These are phyloP conservation scores for Ceyx melanurus DNA, from an alignment of 2,113 vertebrate genomes.

Conservation along the genomic window DNA sequence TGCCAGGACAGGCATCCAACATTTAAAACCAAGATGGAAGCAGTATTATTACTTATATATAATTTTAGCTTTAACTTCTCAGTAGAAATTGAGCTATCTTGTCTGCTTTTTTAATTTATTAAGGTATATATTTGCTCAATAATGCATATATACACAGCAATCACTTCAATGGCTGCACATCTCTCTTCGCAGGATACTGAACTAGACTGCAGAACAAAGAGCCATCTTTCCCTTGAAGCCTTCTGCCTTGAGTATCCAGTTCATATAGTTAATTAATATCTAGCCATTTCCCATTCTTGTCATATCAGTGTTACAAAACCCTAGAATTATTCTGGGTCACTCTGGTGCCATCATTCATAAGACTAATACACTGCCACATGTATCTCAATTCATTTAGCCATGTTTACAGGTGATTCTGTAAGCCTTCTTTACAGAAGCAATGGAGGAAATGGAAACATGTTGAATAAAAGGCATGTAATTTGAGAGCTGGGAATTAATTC, in stretches of 20 bases:
- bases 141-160: neutral
- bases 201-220: neutral
- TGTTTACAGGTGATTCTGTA: slow-evolving; percentile 35
- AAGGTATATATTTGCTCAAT: neutral
- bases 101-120: neutral
- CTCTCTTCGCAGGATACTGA: neutral
- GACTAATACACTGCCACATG: slow-evolving; percentile 40
- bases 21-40: neutral
- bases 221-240: neutral
- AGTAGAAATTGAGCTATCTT: neutral
- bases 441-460: slow-evolving; percentile 13
- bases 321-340: slow-evolving; percentile 38
- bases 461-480: slow-evolving; percentile 14
- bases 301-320: slow-evolving; percentile 46
- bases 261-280: slow-evolving; percentile 48
- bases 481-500: slow-evolving; percentile 47
- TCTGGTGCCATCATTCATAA: slow-evolving; percentile 14
- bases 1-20: neutral
- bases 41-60: neutral
- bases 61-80: neutral
- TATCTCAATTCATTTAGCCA: slow-evolving; percentile 27
- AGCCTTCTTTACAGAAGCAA: neutral
- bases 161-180: neutral
- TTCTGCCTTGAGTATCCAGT: neutral
- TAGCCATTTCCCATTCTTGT: neutral